Evolutionary conservation across 2,888 invertebrate species (phyloP).

Genomic region (Mermis nigrescens): DNA sequence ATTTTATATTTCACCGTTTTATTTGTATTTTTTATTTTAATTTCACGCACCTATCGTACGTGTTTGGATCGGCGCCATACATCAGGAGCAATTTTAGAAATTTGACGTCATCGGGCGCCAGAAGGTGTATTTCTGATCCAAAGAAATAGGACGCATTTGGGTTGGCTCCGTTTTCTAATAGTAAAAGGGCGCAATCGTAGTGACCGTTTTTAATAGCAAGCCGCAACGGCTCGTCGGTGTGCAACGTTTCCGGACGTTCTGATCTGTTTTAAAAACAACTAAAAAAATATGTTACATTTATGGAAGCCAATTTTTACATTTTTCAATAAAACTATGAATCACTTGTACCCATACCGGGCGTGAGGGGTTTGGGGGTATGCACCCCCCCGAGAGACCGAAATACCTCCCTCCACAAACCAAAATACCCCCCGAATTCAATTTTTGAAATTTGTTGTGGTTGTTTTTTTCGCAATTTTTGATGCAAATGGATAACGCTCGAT

Average conservation of each 20-base stretch:
- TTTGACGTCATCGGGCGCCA: conserved; percentile 46
- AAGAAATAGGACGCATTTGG: conserved; percentile 53
- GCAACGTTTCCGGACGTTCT: conserved; percentile 10
- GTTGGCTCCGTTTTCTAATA: conserved; percentile 64
- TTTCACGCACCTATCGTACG: conserved; percentile 45
- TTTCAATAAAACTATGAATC: too few relatives aligned
- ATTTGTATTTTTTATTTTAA: not conserved
- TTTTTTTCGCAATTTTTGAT: too few relatives aligned
- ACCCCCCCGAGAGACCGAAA: too few relatives aligned
- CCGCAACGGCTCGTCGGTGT: conserved; percentile 59
- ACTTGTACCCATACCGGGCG: too few relatives aligned
- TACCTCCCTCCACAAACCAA: too few relatives aligned
- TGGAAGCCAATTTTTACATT: too few relatives aligned
- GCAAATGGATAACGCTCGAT: too few relatives aligned
- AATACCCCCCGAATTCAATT: too few relatives aligned
- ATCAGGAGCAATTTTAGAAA: conserved; percentile 54
- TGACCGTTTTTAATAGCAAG: conserved; percentile 69
- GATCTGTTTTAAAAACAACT: conserved; percentile 18
- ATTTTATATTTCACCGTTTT: too few relatives aligned
- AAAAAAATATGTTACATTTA: too few relatives aligned
- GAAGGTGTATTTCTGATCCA: conserved; percentile 55
- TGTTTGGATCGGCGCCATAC: conserved; percentile 70
- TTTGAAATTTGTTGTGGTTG: too few relatives aligned
- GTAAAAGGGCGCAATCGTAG: conserved; percentile 43
- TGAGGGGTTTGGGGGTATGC: too few relatives aligned